Percentiles rank a stretch among this genome's conserved stretches.
phyloP scores from a whole-genome alignment of 1,140 invertebrate species.

The Nasonia giraulti region DNA sequence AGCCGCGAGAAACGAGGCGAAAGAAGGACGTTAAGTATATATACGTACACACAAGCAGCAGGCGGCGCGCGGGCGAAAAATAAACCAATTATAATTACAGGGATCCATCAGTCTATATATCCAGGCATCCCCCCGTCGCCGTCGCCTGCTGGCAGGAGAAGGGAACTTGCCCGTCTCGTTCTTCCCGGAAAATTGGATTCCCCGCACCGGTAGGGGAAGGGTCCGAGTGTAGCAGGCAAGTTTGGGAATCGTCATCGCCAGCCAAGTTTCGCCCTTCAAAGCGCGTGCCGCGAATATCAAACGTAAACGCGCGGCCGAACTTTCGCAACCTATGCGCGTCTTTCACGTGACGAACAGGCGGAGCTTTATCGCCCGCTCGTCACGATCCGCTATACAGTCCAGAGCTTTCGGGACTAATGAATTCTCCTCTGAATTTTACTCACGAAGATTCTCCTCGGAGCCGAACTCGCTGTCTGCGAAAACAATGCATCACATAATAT shows the following conservation, averaged over 20 bases:
- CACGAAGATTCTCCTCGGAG: neutral
- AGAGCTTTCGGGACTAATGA: constrained; percentile 18
- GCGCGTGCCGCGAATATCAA: constrained; percentile 40
- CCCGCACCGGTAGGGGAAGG: neutral
- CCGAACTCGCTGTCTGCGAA: no score
- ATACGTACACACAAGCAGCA: neutral
- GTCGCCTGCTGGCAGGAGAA: neutral
- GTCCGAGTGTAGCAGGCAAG: constrained; percentile 9
- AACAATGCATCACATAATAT: no score
- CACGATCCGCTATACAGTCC: neutral
- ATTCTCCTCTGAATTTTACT: constrained; percentile 2
- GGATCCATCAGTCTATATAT: neutral
- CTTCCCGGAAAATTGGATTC: constrained; percentile 48
- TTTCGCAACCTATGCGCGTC: neutral
- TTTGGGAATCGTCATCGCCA: constrained; percentile 45
- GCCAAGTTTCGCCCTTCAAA: neutral
- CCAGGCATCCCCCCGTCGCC: no score
- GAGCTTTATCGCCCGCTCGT: constrained; percentile 16
- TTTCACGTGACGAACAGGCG: neutral
- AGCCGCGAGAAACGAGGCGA: neutral
- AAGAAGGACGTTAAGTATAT: neutral
- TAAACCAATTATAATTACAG: constrained; percentile 45
- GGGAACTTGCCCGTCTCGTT: neutral
- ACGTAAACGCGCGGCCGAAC: constrained; percentile 18
- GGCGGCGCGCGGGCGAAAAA: constrained; percentile 31